phyloP scores from a whole-genome alignment of 2,797 vertebrate species.

The Lacerta bilineata region DNA sequence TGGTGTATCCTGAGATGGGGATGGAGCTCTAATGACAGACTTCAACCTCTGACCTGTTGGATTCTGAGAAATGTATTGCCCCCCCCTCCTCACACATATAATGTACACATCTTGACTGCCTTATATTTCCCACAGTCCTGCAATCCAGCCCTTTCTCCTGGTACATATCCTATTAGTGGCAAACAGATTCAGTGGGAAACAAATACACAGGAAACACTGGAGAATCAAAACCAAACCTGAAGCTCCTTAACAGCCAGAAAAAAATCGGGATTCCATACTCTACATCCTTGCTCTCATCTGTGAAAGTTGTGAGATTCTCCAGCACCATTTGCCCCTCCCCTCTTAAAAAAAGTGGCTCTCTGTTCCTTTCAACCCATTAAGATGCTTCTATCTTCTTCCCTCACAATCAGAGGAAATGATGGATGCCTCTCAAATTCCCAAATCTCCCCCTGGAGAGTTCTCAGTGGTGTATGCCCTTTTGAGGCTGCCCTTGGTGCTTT shows the following conservation, averaged over 20 bases:
- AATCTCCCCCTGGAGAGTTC: not conserved
- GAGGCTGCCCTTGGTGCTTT: not conserved
- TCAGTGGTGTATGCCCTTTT: not conserved
- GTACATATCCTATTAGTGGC: not conserved
- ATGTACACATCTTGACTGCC: not conserved
- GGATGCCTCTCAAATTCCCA: not conserved
- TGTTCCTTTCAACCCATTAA: no score
- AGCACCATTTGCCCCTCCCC: not conserved
- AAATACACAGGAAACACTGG: not conserved
- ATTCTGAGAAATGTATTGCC: not conserved
- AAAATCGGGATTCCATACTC: not conserved
- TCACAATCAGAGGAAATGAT: not conserved
- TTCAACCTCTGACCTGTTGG: not conserved
- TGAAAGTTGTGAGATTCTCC: not conserved
- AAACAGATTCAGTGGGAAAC: not conserved
- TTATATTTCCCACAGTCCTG: not conserved
- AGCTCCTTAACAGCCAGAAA: not conserved
- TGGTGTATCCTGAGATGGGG: not conserved
- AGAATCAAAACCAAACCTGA: not conserved
- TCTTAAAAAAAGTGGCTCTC: not conserved
- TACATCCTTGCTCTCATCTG: not conserved
- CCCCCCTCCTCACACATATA: not conserved
- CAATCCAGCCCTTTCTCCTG: not conserved
- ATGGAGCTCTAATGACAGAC: not conserved
- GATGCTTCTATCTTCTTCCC: no score